A percentile compares a stretch with the other conserved stretches of the same genome.
These are phyloP conservation scores for Clistopyga incitator DNA, from an alignment of 2,888 invertebrate species.

Conservation along the genomic window DNA sequence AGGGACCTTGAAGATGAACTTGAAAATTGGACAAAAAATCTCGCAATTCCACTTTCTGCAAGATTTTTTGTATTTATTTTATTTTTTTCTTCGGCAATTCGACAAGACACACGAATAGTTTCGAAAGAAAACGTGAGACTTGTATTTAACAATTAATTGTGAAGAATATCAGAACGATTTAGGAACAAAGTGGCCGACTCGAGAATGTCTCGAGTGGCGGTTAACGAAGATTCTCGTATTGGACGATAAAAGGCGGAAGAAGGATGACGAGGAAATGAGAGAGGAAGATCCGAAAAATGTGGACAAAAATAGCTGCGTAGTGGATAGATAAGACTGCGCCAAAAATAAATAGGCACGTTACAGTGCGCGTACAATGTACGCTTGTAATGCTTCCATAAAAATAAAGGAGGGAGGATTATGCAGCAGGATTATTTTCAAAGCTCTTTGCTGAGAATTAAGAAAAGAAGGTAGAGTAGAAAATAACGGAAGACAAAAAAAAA, in stretches of 20 bases:
- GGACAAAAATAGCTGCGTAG: neutral
- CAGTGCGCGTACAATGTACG: conserved; percentile 3
- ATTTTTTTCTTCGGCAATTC: neutral
- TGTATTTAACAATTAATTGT: too few relatives aligned
- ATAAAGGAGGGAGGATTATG: conserved; percentile 20
- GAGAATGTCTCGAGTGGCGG: too few relatives aligned
- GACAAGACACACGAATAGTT: neutral
- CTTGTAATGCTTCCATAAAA: conserved; percentile 15
- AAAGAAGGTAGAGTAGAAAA: conserved; percentile 3
- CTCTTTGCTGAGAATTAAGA: conserved; percentile 37
- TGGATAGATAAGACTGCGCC: conserved; percentile 21
- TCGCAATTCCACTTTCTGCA: too few relatives aligned
- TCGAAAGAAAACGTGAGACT: too few relatives aligned
- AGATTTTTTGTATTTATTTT: too few relatives aligned
- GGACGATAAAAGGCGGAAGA: neutral
- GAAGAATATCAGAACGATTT: too few relatives aligned
- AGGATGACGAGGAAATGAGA: neutral
- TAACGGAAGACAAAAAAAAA: conserved; percentile 42
- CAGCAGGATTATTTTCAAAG: conserved; percentile 31
- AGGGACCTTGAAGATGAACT: conserved; percentile 3
- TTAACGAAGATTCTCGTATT: neutral
- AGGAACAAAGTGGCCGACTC: too few relatives aligned
- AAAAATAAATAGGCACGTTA: conserved; percentile 10
- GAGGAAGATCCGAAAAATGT: neutral
- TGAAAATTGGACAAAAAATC: neutral